Percentiles rank a stretch among this genome's conserved stretches.
Evolutionary conservation across 1,140 invertebrate genomes (phyloP).

Genomic region (Hypsibius dujardini): DNA sequence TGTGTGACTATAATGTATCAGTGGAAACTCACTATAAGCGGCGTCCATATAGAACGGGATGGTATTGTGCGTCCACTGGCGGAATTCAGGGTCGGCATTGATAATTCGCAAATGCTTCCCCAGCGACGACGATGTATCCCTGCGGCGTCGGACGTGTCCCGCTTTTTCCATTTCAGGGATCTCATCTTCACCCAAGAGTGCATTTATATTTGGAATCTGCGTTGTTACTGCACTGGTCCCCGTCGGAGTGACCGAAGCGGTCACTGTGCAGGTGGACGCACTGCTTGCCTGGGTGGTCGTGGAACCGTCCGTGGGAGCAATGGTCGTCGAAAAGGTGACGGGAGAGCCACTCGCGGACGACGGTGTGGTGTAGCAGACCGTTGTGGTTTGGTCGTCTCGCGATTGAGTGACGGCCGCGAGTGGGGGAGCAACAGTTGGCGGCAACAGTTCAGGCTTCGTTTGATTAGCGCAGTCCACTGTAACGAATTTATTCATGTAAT

Average conservation of each 20-base stretch:
- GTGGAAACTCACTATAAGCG: background rate
- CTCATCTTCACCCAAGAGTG: no score
- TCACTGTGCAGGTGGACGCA: no score
- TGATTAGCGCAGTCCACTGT: conserved; percentile 8
- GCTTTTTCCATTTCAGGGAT: background rate
- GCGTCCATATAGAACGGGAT: background rate
- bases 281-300: no score
- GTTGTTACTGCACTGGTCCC: no score
- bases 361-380: background rate
- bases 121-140: background rate
- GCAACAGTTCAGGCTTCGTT: background rate
- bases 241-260: no score
- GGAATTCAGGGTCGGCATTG: background rate
- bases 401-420: background rate
- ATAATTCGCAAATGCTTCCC: background rate
- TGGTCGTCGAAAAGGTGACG: background rate
- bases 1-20: no score
- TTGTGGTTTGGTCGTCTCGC: background rate
- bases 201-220: no score
- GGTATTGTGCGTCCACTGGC: background rate
- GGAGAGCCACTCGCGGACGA: background rate
- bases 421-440: background rate
- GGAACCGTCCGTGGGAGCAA: background rate
- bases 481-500: background rate
- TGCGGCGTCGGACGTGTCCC: background rate